Base-by-base conservation (phyloP, 2,888 invertebrate genomes). In the Chironomus riparius region DNA sequence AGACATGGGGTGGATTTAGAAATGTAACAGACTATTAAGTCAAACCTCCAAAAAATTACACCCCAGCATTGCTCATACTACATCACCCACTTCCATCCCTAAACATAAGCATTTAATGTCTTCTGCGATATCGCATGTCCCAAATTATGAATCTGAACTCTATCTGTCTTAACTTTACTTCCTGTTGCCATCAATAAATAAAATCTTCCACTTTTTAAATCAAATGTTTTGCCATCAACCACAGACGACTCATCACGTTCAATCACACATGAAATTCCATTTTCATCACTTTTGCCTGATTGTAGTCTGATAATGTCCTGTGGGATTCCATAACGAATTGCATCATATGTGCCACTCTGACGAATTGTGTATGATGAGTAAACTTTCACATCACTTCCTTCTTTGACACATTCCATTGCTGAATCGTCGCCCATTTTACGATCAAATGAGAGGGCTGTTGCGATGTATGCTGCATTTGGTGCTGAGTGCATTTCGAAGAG, bases 381-480 rank as follows among this genome's bases (percentile, higher is more conserved):
- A 7, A 88, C 81, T 28, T 83, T 83, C 2, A 91, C 86, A 73
- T 86, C 83, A 4, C 88, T 88, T 50, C 87, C 88, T 78, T 89
- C 88, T 73, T 89, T 87, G 4, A 90, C 88, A 80, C 94, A 94
- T 80, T 93, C 94, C 81, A 92, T 89, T 0, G 93, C 92, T 78
- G 92, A 91, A 82, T 95, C 95, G 47, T 91, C 90, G 18, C 94
- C 94, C 95, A 95, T 95, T 81, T 88, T 88, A 61, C 85, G 86
- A 80, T 95, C 94, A 62, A 85, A 81, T 12, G 93, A 93, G 10
- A 94, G 83, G 0, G 89, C 93, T 7, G 92, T 87, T 0, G 91
- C 92, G 0, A 92, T 88, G 80, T 90, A 91, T 82, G 87, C 89
- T 5, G 86, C 86, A 79, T 83, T 86, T 77, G 81, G 83, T n/a